Base-by-base conservation (phyloP, 2,113 vertebrate species). In the Tenrec ecaudatus region DNA sequence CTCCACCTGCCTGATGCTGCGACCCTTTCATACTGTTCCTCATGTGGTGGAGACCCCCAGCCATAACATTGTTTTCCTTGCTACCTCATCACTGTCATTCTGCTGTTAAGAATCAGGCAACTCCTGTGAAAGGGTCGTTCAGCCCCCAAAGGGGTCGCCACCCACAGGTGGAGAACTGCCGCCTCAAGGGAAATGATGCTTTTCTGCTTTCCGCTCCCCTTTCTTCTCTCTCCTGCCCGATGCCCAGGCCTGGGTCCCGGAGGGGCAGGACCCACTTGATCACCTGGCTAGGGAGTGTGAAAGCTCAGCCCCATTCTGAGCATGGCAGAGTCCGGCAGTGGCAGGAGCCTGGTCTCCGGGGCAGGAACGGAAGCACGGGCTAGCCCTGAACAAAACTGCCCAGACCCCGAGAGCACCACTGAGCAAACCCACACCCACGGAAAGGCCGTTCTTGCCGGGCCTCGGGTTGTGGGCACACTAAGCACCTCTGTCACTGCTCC, bases 371-470 rank as follows among this genome's bases (percentile, higher is more conserved):
- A 43, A 22, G 60, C 60, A 20, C 60, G 5, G 23, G 60, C n/a
- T 0, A 0, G 71, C 16, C 69, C 60, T 16, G 0, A 12, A 36
- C 15, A 66, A 62, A 60, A 76, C 0, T 0, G 3, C 29, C 40
- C 16, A 23, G 36, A 4, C 29, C 47, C 9, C 16, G 3, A 77
- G 22, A 36, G 20, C 23, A 15, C 5, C 6, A 20, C 2, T 0
- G 14, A 66, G 79, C 71, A 36, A 19, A 43, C 17, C 23, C n/a
- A 69, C 11, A 19, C 31, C 73, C 60, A 36, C 25, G 33, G 2
- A 58, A 38, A 78, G 3, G 75, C 27, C 64, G 15, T 17, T 10
- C 31, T 0, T 15, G 22, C 11, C 8, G 16, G 53, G 58, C 29
- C 14, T 29, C 31, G 27, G 29, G 10, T 62, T 62, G 31, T 31